Percentiles rank a stretch among this genome's conserved stretches.
Conservation (phyloP, 2,113 vertebrate genomes). For the Hiodon tergisus region DNA sequence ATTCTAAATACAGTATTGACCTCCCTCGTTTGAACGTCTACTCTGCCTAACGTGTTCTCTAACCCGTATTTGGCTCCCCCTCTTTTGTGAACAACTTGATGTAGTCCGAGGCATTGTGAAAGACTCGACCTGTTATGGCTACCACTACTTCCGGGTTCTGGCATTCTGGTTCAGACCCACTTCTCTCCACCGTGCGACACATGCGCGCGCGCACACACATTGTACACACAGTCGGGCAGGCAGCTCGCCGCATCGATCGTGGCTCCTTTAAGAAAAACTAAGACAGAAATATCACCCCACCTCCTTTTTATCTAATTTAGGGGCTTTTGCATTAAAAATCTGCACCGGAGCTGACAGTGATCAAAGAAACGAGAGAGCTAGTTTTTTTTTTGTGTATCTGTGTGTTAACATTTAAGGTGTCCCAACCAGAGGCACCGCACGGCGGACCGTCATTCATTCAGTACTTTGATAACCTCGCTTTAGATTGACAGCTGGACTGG, state of each 20-base stretch:
- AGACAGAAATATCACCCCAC: slow-evolving; percentile 50
- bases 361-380: slow-evolving; percentile 58
- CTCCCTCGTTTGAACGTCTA: neutral
- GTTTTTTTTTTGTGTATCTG: slow-evolving; percentile 59
- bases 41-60: neutral
- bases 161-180: slow-evolving; percentile 67
- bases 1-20: neutral
- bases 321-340: slow-evolving; percentile 54
- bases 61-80: slow-evolving; percentile 54
- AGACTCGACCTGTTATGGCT: slow-evolving; percentile 75
- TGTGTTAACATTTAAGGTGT: slow-evolving; percentile 67
- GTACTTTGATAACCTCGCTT: slow-evolving; percentile 73
- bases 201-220: slow-evolving; percentile 33
- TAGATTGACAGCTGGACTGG: slow-evolving; percentile 73
- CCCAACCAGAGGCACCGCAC: slow-evolving; percentile 68
- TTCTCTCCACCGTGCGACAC: slow-evolving; percentile 61
- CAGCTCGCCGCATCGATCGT: slow-evolving; percentile 57
- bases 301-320: slow-evolving; percentile 59
- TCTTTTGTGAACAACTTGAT: slow-evolving; percentile 58
- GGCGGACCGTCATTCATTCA: slow-evolving; percentile 74
- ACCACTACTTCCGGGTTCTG: slow-evolving; percentile 77
- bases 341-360: slow-evolving; percentile 58
- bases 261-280: slow-evolving; percentile 72
- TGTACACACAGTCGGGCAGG: slow-evolving; percentile 55
- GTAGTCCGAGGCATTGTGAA: slow-evolving; percentile 69